Evolutionary conservation across 2,888 invertebrate species (phyloP), one percentile per base, ranked within the genome.

Genomic region (Muscina levida): DNA sequence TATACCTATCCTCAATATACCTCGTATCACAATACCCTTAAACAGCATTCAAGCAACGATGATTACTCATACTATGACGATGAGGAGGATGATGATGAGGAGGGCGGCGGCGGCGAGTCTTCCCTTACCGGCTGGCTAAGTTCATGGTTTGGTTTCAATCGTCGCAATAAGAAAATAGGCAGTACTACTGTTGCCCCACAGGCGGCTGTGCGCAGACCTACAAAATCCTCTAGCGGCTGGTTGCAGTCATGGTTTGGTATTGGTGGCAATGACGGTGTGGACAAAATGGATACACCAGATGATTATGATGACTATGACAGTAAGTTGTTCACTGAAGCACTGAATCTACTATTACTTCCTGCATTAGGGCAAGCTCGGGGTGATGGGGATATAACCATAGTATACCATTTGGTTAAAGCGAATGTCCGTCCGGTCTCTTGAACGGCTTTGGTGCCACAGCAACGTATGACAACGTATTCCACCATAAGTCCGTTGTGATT

Each of bases 241-340:
- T 84, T 89, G 65, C 87, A 87, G n/a, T 87, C 88, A 0, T 89
- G 87, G 88, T 88, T 90, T 76, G 86, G 85, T 5, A 85, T 85
- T 74, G 87, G 87, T 37, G 85, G 86, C 51, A 77, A 70, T n/a
- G 77, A 81, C 19, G 62, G 74, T 56, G 62, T 77, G 42, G 85
- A 83, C 19, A 72, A 84, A 13, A 84, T 85, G 5, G 85, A 85
- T 46, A 59, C 84, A 3, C 79, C 19, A 4, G 77, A 80, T 39
- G 82, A 84, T 37, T 85, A 86, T 59, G 85, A 86, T 76, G 87
- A 87, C 73, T 85, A 87, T 87, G 85, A 89, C 77, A 86, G 87
- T 87, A 85, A 88, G 89, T 89, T 82, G 13, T 10, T 67, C 39
- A 24, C 56, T 48, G 11, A 70, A 53, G 17, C n/a, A n/a, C n/a